phyloP scores from a whole-genome alignment of 2,113 vertebrate genomes.

The Cricetomys ansorgei region DNA sequence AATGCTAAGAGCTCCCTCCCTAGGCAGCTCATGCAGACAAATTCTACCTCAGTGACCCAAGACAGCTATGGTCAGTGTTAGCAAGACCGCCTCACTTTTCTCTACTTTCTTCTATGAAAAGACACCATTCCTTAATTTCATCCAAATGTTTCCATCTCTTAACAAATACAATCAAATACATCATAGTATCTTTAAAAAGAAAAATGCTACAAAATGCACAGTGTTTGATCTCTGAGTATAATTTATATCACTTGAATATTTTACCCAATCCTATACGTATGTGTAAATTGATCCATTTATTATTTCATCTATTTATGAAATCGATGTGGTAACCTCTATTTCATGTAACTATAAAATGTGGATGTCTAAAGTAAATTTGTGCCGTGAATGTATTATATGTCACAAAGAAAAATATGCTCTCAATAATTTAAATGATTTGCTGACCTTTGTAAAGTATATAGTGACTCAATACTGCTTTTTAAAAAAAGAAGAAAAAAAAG shows the following conservation, averaged over 20 bases:
- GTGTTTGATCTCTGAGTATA: background rate
- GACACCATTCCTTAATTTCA: background rate
- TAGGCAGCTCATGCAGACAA: background rate
- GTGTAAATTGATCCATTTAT: background rate
- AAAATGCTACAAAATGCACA: background rate
- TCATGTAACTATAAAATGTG: background rate
- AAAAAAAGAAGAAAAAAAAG: background rate
- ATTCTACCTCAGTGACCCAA: background rate
- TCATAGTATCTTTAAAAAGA: background rate
- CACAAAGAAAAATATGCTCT: background rate
- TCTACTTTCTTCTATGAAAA: background rate
- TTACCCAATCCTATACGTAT: background rate
- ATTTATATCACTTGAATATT: background rate
- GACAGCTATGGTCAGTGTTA: too few relatives aligned
- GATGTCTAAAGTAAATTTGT: background rate
- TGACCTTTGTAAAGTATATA: constrained; percentile 12
- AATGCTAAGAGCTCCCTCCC: rapidly evolving
- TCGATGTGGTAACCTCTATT: constrained; percentile 8
- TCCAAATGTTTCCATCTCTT: background rate
- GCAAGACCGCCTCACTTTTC: background rate
- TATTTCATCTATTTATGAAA: background rate
- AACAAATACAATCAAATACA: background rate
- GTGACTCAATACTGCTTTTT: background rate
- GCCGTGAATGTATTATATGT: background rate
- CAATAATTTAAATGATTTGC: background rate